Evolutionary conservation across 2,797 vertebrate species (phyloP).

Genomic region (Lepidocolaptes lacrymiger): DNA sequence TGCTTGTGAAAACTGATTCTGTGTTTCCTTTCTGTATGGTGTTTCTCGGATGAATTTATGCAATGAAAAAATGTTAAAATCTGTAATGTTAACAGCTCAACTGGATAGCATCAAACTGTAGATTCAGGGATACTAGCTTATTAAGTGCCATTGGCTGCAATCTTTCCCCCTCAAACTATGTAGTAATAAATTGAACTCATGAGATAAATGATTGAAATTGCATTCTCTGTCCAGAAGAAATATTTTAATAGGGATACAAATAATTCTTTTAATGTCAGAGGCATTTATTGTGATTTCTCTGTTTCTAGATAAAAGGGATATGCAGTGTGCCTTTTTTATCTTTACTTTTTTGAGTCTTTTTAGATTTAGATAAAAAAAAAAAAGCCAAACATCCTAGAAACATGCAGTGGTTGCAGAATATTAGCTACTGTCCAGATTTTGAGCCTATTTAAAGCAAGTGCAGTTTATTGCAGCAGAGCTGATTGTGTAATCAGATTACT

Average conservation of each 20-base stretch:
- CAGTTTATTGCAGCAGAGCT: neutral
- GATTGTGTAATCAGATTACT: neutral
- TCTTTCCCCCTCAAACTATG: neutral
- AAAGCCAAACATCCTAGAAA: rapidly evolving
- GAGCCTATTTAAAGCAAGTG: neutral
- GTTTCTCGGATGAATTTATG: neutral
- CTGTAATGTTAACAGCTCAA: neutral
- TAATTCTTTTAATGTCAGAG: neutral
- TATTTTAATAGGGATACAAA: neutral
- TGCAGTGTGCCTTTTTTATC: rapidly evolving
- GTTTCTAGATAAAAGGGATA: neutral
- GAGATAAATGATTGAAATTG: neutral
- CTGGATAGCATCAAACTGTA: neutral
- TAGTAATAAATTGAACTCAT: neutral
- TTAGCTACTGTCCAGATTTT: neutral
- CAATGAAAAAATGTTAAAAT: neutral
- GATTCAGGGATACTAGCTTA: neutral
- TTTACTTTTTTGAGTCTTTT: rapidly evolving
- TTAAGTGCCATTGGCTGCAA: neutral
- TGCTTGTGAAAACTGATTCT: neutral
- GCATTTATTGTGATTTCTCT: neutral
- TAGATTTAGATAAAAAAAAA: neutral
- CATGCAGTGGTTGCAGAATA: neutral
- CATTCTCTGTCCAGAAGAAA: neutral
- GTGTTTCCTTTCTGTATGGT: neutral